Evolutionary conservation across 2,113 vertebrate species (phyloP), one percentile per base, ranked within the genome.

Genomic region (Heterocephalus glaber): DNA sequence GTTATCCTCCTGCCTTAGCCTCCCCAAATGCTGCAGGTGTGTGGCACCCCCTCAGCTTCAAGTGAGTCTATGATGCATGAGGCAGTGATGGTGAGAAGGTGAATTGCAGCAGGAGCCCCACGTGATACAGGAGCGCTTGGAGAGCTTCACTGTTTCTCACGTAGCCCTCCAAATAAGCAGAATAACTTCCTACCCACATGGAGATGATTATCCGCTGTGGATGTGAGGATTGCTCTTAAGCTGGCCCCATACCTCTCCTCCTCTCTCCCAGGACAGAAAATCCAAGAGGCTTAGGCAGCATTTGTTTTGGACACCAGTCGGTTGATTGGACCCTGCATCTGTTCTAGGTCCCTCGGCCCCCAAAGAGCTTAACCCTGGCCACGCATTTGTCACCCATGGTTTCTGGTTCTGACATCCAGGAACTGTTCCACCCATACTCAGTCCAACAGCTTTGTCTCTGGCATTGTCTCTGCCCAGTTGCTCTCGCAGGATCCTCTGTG

Each of bases 361-460:
- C n/a, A 61, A n/a, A 44, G 22, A 85, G n/a, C 26, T 26, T 28
- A 41, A 85, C 16, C 2, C 28, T 41, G 49, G 30, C 13, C 26
- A 5, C 17, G 26, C 11, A 1, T 44, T 81, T 68, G 41, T 26
- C 5, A 8, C 14, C 49, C 24, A 3, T 4, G 10, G 35, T 74
- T 82, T 41, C 52, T 49, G 33, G 11, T 35, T 19, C 52, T 35
- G 74, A 26, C 4, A 19, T 82, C 28, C n/a, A 82, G 74, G 33
- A 74, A n/a, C 12, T 2, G 0, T 33, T 28, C 49, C 1, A 1
- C n/a, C 33, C 65, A 20, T 3, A 20, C 33, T 52, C 2, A 5
- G 33, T 54, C 63, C 47, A 26, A 0, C 56, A 38, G 0, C 5
- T 65, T 24, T 7, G 7, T 24, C 26, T 74, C 35, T 61, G 84